Evolutionary conservation across 2,797 vertebrate genomes (phyloP).

Genomic region (Artibeus lituratus): DNA sequence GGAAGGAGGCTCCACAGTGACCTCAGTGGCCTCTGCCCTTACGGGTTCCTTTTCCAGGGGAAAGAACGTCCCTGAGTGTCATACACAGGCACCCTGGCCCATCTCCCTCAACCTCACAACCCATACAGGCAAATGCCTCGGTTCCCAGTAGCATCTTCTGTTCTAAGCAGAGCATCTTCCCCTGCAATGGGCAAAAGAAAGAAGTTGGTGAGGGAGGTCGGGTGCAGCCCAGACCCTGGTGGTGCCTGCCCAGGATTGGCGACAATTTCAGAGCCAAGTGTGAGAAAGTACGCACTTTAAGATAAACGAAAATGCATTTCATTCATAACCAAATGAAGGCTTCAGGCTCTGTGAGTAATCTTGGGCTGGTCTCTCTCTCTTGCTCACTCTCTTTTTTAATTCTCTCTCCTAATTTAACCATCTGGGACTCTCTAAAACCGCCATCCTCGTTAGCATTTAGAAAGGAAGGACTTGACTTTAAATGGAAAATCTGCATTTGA

Average conservation of each 20-base stretch:
- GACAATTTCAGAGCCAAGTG: not conserved
- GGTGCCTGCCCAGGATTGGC: too few species aligned
- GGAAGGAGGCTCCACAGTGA: not conserved
- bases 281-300: not conserved
- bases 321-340: conserved; percentile 22
- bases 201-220: not conserved
- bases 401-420: conserved; percentile 23
- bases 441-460: not conserved
- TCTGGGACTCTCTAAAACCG: conserved; percentile 29
- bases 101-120: not conserved
- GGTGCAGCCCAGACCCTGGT: accelerated
- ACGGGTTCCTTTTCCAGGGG: not conserved
- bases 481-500: conserved; percentile 8
- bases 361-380: not conserved
- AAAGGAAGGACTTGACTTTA: not conserved
- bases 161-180: not conserved
- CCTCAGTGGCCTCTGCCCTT: not conserved
- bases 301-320: not conserved
- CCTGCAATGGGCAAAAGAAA: not conserved
- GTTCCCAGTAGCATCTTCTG: not conserved
- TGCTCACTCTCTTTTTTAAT: not conserved
- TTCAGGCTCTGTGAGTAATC: not conserved
- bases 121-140: not conserved
- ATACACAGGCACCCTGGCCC: not conserved
- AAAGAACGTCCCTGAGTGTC: not conserved